Conservation (phyloP, 1,140 invertebrate species). For the Forficula auricularia region DNA sequence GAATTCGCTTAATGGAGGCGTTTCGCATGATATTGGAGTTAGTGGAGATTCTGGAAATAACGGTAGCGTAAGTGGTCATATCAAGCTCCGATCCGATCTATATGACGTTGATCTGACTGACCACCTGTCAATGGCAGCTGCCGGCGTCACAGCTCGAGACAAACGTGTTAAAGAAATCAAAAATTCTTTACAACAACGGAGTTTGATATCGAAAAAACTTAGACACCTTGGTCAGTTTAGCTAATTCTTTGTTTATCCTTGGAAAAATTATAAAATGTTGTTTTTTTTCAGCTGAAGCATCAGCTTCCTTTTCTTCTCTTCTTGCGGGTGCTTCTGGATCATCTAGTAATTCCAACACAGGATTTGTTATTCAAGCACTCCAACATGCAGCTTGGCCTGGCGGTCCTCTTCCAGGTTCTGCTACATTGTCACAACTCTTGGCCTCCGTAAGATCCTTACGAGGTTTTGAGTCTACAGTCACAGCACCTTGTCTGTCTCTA, state of each 20-base stretch:
- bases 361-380: conserved; percentile 20
- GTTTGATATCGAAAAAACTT: background rate
- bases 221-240: conserved; percentile 7
- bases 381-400: conserved; percentile 29
- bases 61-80: conserved; percentile 16
- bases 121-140: conserved; percentile 53
- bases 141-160: conserved; percentile 64
- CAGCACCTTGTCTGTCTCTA: conserved; percentile 30
- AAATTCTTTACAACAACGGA: conserved; percentile 26
- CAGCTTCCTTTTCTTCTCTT: too few relatives aligned
- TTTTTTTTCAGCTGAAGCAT: background rate
- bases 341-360: too few relatives aligned
- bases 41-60: conserved; percentile 14
- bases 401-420: conserved; percentile 30
- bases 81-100: background rate
- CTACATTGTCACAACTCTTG: conserved; percentile 43
- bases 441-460: conserved; percentile 35
- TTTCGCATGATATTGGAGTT: too few relatives aligned
- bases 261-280: background rate
- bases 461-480: conserved; percentile 29
- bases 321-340: too few relatives aligned
- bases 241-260: too few relatives aligned
- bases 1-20: too few relatives aligned
- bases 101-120: conserved; percentile 34
- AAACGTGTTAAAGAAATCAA: conserved; percentile 62